Evolutionary conservation across 2,113 vertebrate species (phyloP).

Genomic region (Propithecus coquereli): DNA sequence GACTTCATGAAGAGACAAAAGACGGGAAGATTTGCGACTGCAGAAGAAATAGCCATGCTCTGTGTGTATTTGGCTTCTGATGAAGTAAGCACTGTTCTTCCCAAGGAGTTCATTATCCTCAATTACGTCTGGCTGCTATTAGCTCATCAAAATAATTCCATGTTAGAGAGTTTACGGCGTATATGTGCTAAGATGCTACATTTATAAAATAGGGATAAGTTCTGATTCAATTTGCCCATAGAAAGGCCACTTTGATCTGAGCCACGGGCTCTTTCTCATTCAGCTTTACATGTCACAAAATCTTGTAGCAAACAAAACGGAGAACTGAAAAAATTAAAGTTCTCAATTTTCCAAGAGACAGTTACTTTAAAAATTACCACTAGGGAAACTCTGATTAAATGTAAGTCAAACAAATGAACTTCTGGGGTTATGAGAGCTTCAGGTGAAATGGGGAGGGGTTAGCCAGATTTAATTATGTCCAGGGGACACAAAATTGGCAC

Average conservation of each 20-base stretch:
- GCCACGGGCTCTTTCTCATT: not conserved
- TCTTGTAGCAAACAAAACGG: not conserved
- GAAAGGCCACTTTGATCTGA: not conserved
- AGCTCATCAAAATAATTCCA: not conserved
- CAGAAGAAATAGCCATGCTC: slow-evolving; percentile 93
- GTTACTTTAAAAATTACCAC: not conserved
- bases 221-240: not conserved
- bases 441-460: not conserved
- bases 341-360: not conserved
- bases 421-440: not conserved
- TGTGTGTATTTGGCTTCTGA: slow-evolving; percentile 97
- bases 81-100: slow-evolving; percentile 84
- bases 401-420: not conserved
- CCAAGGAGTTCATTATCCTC: not conserved
- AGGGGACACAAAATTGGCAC: not conserved
- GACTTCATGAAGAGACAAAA: slow-evolving; percentile 94
- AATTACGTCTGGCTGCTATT: not conserved
- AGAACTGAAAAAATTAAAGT: not conserved
- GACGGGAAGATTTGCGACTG: slow-evolving; percentile 92
- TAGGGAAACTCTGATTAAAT: not conserved
- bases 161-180: not conserved
- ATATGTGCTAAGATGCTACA: not conserved
- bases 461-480: not conserved
- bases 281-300: not conserved
- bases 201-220: not conserved